Evolutionary conservation across 2,113 vertebrate genomes (phyloP).

Genomic region (Erpornis zantholeuca): DNA sequence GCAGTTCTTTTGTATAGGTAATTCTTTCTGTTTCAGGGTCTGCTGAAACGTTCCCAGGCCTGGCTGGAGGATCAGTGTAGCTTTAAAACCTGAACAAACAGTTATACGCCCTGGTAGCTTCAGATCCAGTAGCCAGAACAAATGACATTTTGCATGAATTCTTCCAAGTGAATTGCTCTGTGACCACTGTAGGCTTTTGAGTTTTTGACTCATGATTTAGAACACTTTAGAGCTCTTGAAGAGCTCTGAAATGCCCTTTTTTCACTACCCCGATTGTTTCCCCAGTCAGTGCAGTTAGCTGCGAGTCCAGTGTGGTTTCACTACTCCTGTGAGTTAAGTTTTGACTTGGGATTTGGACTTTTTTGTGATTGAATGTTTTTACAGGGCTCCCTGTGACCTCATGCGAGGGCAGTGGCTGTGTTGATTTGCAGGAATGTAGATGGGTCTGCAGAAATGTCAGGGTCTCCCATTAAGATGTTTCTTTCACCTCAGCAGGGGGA

Average conservation of each 20-base stretch:
- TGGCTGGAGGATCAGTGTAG: neutral
- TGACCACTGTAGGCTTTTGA: neutral
- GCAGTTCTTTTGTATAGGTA: neutral
- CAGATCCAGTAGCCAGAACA: constrained; percentile 20
- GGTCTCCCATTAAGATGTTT: constrained; percentile 50
- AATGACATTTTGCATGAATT: constrained; percentile 17
- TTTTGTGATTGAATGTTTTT: constrained; percentile 20
- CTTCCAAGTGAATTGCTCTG: constrained; percentile 7
- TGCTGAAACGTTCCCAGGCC: constrained; percentile 7
- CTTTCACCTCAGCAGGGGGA: constrained; percentile 47
- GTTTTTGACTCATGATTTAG: neutral
- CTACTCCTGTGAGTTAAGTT: neutral
- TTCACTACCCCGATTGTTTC: neutral
- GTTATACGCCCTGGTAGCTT: neutral
- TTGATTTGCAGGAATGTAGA: constrained; percentile 49
- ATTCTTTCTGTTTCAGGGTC: neutral
- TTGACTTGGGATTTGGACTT: neutral
- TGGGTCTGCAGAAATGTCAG: constrained; percentile 36
- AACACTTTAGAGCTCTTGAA: neutral
- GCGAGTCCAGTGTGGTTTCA: neutral
- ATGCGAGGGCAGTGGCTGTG: neutral
- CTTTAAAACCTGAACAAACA: constrained; percentile 20
- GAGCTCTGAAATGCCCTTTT: neutral
- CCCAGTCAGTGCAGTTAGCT: neutral
- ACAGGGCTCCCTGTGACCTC: constrained; percentile 4